Conservation (phyloP, 1,140 invertebrate species). For the Anoplolepis gracilipes region DNA sequence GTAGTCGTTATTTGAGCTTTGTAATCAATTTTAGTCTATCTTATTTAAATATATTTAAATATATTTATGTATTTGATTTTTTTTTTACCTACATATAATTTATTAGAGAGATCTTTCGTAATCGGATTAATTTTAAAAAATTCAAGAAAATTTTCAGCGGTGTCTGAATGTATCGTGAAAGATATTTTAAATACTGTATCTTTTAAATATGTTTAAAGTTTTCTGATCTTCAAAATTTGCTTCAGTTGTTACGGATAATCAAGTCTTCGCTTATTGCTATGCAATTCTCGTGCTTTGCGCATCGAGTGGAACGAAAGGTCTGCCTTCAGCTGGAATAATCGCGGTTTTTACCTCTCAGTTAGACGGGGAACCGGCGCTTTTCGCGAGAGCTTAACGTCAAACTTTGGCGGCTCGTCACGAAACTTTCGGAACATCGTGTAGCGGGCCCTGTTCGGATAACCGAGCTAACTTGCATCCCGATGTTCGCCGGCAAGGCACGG, state of each 20-base stretch:
- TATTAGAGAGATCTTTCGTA: background rate
- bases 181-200: background rate
- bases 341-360: constrained; percentile 26
- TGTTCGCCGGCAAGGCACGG: constrained; percentile 45
- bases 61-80: background rate
- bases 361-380: constrained; percentile 22
- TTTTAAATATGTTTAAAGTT: background rate
- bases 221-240: constrained; percentile 9
- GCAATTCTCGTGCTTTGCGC: constrained; percentile 28
- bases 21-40: too few relatives aligned
- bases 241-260: constrained; percentile 34
- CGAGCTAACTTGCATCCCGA: constrained; percentile 56
- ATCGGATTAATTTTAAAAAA: background rate
- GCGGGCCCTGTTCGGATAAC: constrained; percentile 52
- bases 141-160: background rate
- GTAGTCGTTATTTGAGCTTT: constrained; percentile 17
- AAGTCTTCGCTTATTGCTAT: constrained; percentile 20
- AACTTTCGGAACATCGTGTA: constrained; percentile 55
- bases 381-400: constrained; percentile 46
- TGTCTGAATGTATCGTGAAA: background rate
- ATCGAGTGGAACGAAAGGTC: background rate
- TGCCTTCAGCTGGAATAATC: constrained; percentile 35
- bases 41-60: too few relatives aligned
- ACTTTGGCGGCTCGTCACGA: constrained; percentile 53
- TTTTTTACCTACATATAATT: background rate